Base-by-base conservation (phyloP, 1,140 invertebrate genomes). In the Lordiphosa mommai region DNA sequence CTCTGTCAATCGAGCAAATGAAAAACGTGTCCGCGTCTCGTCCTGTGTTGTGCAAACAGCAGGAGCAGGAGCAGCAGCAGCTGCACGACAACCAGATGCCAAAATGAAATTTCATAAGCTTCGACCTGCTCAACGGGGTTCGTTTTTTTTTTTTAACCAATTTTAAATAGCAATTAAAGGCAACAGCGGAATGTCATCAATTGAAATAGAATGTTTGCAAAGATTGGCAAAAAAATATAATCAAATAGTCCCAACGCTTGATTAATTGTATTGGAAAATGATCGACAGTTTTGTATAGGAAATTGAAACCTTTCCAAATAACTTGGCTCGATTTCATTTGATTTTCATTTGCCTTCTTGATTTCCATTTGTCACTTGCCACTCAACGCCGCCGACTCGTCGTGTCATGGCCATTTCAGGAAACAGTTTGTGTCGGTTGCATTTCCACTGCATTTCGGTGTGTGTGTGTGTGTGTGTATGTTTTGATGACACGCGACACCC, bases 21-120 rank as follows among this genome's bases (percentile, higher is more conserved):
- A 56, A 72, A 72, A 72, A 72, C 69, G 70, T 72, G 69, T 72
- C 61, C 65, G 57, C 44, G 52, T 47, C 67, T 44, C 58, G 30
- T 20, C 56, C 49, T 66, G 67, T 72, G 40, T 23, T 23, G 20
- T 23, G 69, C 70, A 73, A 73, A 73, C 69, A 72, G 50, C 29
- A 29, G 17, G 4, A 10, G 48, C 40, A 7, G 30, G 12, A 43
- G 5, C 14, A 17, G 40, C 1, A 47, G 27, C 52, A 46, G 44
- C 9, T 7, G 23, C 6, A 37, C 16, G 12, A 51, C 9, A 50
- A 36, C 48, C 16, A 55, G 61, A 79, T 65, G 66, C 47, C 59
- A 66, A 36, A 70, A 79, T 80, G 65, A 80, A 80, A 79, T 79
- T 79, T 73, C 74, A 79, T 80, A 79, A 79, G 65, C 74, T 64